Conservation (phyloP, 2,113 vertebrate genomes). For the Suncus etruscus region DNA sequence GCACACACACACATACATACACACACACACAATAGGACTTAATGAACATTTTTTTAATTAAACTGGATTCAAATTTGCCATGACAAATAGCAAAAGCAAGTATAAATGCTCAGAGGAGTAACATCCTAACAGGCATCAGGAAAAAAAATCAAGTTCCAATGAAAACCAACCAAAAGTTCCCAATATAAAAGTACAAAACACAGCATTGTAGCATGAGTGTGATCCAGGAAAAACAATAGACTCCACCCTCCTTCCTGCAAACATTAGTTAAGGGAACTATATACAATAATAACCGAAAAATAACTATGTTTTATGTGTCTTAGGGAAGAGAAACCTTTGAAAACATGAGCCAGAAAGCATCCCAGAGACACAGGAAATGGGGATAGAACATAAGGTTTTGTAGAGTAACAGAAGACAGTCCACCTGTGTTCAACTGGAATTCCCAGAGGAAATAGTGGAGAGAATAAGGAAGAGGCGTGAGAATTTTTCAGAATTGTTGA, state of each 20-base stretch:
- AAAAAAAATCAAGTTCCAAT: conserved; percentile 8
- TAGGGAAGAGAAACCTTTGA: not conserved
- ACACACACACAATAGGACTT: not conserved
- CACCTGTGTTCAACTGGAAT: not conserved
- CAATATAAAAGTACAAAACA: not conserved
- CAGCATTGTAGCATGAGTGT: not conserved
- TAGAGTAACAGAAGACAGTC: not conserved
- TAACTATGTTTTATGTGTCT: not conserved
- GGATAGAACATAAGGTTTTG: not conserved
- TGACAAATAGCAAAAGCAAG: conserved; percentile 36
- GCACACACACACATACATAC: too few relatives aligned
- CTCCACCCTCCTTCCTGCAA: not conserved
- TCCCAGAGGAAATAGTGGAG: not conserved
- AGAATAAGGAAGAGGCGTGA: not conserved
- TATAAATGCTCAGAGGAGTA: not conserved
- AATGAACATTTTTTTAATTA: not conserved
- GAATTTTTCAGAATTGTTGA: conserved; percentile 13
- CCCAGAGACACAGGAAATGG: not conserved
- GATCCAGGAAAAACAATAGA: conserved; percentile 2
- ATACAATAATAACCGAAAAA: not conserved
- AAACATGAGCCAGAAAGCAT: not conserved
- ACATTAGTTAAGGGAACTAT: not conserved
- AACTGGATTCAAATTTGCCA: not conserved
- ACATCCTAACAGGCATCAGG: not conserved
- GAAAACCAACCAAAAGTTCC: not conserved